Evolutionary conservation across 2,888 invertebrate species (phyloP).

Genomic region (Cheilosia soror): DNA sequence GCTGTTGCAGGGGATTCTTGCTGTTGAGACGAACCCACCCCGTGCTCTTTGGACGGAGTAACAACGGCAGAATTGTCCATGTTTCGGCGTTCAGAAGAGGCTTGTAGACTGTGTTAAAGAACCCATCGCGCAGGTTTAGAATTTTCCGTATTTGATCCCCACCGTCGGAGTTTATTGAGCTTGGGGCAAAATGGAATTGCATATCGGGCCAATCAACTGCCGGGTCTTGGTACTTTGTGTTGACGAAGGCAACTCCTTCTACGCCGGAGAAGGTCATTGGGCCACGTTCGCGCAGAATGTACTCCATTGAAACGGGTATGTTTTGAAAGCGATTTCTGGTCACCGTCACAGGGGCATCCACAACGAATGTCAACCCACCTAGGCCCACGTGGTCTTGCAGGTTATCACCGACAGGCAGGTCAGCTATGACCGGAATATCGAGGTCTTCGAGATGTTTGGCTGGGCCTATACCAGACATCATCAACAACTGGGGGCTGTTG

Average conservation of each 20-base stretch:
- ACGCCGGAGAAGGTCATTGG: slow-evolving; percentile 93
- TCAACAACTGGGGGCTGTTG: slow-evolving; percentile 94
- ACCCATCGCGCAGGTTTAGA: slow-evolving; percentile 89
- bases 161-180: slow-evolving; percentile 92
- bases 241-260: slow-evolving; percentile 94
- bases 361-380: slow-evolving; percentile 92
- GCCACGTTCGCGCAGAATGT: slow-evolving; percentile 91
- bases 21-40: slow-evolving; percentile 94
- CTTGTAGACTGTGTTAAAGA: slow-evolving; percentile 93
- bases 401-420: slow-evolving; percentile 92
- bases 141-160: slow-evolving; percentile 92
- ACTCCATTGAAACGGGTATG: slow-evolving; percentile 91
- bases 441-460: slow-evolving; percentile 89
- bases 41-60: slow-evolving; percentile 93
- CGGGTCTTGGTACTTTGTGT: slow-evolving; percentile 92
- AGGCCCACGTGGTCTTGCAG: slow-evolving; percentile 95
- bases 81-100: slow-evolving; percentile 91
- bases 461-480: slow-evolving; percentile 95
- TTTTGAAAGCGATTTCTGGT: slow-evolving; percentile 91
- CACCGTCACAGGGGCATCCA: slow-evolving; percentile 92
- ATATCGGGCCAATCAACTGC: slow-evolving; percentile 92
- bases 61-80: slow-evolving; percentile 92
- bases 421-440: slow-evolving; percentile 89
- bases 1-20: slow-evolving; percentile 91
- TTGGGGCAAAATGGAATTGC: slow-evolving; percentile 94